These are phyloP conservation scores for Mormyrus lacerda DNA, from an alignment of 2,113 vertebrate species.

Conservation along the genomic window DNA sequence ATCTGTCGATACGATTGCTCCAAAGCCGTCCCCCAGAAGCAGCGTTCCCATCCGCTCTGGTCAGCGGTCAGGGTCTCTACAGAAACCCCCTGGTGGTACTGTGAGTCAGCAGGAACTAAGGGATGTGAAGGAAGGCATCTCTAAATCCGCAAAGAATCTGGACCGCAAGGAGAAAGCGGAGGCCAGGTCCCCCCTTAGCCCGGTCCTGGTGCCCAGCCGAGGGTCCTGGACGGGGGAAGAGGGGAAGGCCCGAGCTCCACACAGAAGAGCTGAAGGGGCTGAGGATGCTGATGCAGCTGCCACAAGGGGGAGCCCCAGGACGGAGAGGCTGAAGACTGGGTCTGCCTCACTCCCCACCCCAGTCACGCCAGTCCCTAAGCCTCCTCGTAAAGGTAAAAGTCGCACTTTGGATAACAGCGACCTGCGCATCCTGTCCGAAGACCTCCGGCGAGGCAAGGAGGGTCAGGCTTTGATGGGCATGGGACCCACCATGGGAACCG, in stretches of 20 bases:
- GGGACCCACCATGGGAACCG: slow-evolving; percentile 24
- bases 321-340: slow-evolving; percentile 58
- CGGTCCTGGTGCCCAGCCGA: slow-evolving; percentile 54
- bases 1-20: slow-evolving; percentile 32
- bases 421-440: slow-evolving; percentile 72
- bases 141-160: slow-evolving; percentile 63
- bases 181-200: slow-evolving; percentile 42
- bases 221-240: slow-evolving; percentile 87
- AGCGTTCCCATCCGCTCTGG: slow-evolving; percentile 47
- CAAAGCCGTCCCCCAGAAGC: slow-evolving; percentile 43
- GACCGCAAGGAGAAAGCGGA: slow-evolving; percentile 56
- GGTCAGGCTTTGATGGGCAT: slow-evolving; percentile 38
- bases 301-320: slow-evolving; percentile 64
- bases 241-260: slow-evolving; percentile 26
- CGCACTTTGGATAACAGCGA: slow-evolving; percentile 92
- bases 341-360: slow-evolving; percentile 55
- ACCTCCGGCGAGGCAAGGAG: slow-evolving; percentile 56
- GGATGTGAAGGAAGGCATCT: slow-evolving; percentile 54
- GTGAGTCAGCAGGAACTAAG: slow-evolving; percentile 47
- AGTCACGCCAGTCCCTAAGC: slow-evolving; percentile 46
- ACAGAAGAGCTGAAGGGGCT: slow-evolving; percentile 37
- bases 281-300: slow-evolving; percentile 36
- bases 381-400: slow-evolving; percentile 81
- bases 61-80: slow-evolving; percentile 53
- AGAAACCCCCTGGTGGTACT: slow-evolving; percentile 56